Conservation (phyloP, 2,888 invertebrate genomes). For the Archaeoteleia sp. region DNA sequence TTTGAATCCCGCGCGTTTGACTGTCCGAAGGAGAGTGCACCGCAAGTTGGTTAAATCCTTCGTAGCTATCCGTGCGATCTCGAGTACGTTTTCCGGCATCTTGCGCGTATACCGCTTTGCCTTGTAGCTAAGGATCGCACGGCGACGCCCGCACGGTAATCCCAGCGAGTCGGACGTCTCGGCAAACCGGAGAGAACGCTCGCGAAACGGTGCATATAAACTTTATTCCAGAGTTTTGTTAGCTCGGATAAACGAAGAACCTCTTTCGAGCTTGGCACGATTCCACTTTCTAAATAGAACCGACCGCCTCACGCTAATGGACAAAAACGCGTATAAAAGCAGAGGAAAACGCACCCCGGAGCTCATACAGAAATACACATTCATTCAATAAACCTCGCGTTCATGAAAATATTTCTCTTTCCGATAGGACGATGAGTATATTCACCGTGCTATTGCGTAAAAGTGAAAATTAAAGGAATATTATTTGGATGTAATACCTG, state of each 20-base stretch:
- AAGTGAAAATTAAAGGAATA: conserved; percentile 46
- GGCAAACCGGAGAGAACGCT: conserved; percentile 32
- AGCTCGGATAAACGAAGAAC: conserved; percentile 42
- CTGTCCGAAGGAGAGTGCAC: conserved; percentile 21
- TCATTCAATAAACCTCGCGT: conserved; percentile 42
- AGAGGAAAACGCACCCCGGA: conserved; percentile 16
- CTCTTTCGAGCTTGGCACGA: conserved; percentile 49
- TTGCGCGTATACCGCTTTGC: conserved; percentile 20
- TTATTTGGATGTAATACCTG: too few species aligned
- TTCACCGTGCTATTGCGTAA: conserved; percentile 32
- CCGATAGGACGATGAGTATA: conserved; percentile 6
- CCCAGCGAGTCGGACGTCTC: conserved; percentile 37
- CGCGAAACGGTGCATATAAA: conserved; percentile 48
- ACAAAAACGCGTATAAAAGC: conserved; percentile 47
- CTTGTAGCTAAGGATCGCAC: conserved; percentile 14
- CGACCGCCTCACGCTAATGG: conserved; percentile 42
- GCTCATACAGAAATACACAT: conserved; percentile 17
- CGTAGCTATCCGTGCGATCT: conserved; percentile 42
- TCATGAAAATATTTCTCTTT: conserved; percentile 29
- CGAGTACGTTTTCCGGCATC: conserved; percentile 32
- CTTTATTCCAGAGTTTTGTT: conserved; percentile 42
- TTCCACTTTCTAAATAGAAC: conserved; percentile 52
- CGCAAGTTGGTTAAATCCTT: conserved; percentile 54
- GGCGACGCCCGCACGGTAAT: conserved; percentile 31
- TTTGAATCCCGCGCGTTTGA: conserved; percentile 23